Evolutionary conservation across 2,888 invertebrate species (phyloP).

Genomic region (Schizotus pectinicornis): DNA sequence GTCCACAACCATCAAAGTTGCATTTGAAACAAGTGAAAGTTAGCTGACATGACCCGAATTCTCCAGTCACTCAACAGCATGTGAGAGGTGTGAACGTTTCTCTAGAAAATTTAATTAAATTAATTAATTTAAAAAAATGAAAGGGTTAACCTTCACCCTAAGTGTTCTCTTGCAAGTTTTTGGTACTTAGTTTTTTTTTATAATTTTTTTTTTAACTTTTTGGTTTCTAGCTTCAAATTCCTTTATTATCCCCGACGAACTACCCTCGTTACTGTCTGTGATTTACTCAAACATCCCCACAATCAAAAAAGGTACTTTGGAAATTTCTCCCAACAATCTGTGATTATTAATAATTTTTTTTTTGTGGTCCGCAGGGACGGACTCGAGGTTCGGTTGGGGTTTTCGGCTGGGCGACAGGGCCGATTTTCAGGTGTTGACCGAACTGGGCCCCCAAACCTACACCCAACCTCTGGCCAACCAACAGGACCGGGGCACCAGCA

Average conservation of each 20-base stretch:
- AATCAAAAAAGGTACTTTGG: constrained; percentile 75
- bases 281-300: constrained; percentile 86
- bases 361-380: constrained; percentile 69
- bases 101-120: background rate
- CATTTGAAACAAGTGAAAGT: constrained; percentile 19
- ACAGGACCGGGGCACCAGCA: constrained; percentile 50
- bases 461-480: constrained; percentile 70
- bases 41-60: constrained; percentile 12
- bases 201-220: constrained; percentile 1
- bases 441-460: constrained; percentile 79
- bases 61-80: constrained; percentile 14
- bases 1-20: background rate
- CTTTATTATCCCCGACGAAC: constrained; percentile 79
- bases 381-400: constrained; percentile 79
- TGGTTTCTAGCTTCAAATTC: constrained; percentile 62
- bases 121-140: no score
- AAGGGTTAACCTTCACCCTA: no score
- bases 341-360: no score
- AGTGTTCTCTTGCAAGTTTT: background rate
- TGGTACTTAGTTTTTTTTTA: background rate
- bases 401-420: constrained; percentile 82
- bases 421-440: constrained; percentile 78
- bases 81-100: constrained; percentile 1
- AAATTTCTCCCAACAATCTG: no score
- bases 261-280: constrained; percentile 78